Percentiles rank a stretch among this genome's conserved stretches.
Conservation (phyloP, 1,140 invertebrate genomes). For the Vanessa tameamea region DNA sequence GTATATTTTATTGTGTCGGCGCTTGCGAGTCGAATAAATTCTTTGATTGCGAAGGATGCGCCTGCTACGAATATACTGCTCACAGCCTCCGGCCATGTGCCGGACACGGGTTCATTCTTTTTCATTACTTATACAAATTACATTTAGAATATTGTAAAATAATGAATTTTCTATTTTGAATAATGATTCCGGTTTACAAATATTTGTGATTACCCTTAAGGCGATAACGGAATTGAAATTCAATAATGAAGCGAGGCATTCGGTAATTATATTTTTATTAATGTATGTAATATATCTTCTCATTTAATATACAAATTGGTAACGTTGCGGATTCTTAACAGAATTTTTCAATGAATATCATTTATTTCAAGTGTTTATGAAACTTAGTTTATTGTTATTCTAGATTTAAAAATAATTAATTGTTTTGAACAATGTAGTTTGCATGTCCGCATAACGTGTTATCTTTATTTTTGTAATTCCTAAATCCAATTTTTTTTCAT, state of each 20-base stretch:
- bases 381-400: too few relatives aligned
- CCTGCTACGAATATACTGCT: slow-evolving; percentile 4
- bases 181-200: slow-evolving; percentile 3
- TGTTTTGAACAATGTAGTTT: too few relatives aligned
- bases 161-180: slow-evolving; percentile 15
- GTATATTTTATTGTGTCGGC: slow-evolving; percentile 68
- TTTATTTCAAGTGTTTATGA: neutral
- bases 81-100: slow-evolving; percentile 23
- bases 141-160: slow-evolving; percentile 9
- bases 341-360: neutral
- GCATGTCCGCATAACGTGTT: too few relatives aligned
- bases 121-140: slow-evolving; percentile 25
- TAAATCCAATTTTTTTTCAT: too few relatives aligned
- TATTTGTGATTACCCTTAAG: neutral
- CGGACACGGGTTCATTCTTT: slow-evolving; percentile 30
- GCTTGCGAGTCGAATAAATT: slow-evolving; percentile 64
- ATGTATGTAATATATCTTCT: slow-evolving; percentile 42
- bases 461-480: too few relatives aligned
- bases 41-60: slow-evolving; percentile 76
- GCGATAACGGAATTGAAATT: slow-evolving; percentile 44
- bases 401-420: too few relatives aligned
- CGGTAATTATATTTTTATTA: slow-evolving; percentile 42
- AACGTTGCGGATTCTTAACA: neutral
- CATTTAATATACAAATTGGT: slow-evolving; percentile 2
- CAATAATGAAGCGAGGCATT: slow-evolving; percentile 50